Evolutionary conservation across 2,888 invertebrate genomes (phyloP).

Genomic region (Chirona hameri): DNA sequence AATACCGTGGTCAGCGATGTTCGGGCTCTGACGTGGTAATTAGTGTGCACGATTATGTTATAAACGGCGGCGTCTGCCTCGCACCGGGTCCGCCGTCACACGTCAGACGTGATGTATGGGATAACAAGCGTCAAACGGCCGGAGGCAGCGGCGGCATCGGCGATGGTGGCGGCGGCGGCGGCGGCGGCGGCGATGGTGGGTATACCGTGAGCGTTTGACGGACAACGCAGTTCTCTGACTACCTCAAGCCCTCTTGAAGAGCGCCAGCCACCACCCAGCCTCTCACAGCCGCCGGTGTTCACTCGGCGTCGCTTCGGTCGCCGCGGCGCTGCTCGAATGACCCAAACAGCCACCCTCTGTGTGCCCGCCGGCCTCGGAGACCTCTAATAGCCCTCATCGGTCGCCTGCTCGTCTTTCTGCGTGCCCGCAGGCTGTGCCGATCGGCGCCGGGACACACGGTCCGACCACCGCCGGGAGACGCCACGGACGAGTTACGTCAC

Average conservation of each 20-base stretch:
- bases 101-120: not conserved
- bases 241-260: too few species aligned
- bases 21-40: not conserved
- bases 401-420: not conserved
- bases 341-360: too few species aligned
- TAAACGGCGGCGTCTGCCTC: not conserved
- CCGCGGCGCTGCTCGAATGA: too few species aligned
- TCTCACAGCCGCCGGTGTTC: too few species aligned
- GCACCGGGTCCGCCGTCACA: not conserved
- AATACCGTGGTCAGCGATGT: not conserved
- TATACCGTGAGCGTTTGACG: too few species aligned
- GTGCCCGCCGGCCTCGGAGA: too few species aligned
- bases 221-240: too few species aligned
- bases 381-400: too few species aligned
- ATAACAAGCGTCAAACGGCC: not conserved
- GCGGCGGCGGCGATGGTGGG: not conserved
- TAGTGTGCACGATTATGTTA: not conserved
- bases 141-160: not conserved
- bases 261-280: too few species aligned
- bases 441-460: not conserved
- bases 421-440: not conserved
- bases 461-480: not conserved
- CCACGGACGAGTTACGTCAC: not conserved
- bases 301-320: too few species aligned
- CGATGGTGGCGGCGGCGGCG: not conserved